Conservation (phyloP, 2,888 invertebrate species). For the Eupithecia centaureata region DNA sequence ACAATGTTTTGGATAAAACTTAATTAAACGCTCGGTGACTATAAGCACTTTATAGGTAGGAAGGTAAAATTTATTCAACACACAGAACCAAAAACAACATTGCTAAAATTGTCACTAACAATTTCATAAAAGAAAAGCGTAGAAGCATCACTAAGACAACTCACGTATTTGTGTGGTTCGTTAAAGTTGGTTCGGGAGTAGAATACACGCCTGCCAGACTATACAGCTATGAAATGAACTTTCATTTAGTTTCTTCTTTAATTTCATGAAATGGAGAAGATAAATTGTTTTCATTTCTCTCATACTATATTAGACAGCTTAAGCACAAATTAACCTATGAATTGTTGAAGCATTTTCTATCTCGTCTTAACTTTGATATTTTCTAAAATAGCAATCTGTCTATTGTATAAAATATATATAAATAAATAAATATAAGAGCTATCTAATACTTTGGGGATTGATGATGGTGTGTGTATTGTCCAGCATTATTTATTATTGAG, state of each 20-base stretch:
- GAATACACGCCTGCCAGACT: constrained; percentile 46
- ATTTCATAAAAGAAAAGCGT: constrained; percentile 42
- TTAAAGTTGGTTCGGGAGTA: constrained; percentile 59
- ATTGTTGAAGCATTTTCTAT: background rate
- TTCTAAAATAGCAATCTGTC: too few relatives aligned
- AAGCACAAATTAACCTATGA: background rate
- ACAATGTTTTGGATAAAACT: background rate
- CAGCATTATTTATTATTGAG: too few relatives aligned
- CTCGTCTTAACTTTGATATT: background rate
- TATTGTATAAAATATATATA: too few relatives aligned
- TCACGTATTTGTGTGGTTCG: constrained; percentile 62
- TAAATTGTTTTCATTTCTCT: background rate
- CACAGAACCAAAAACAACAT: constrained; percentile 11
- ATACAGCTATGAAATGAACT: constrained; percentile 6
- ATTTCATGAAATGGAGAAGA: background rate
- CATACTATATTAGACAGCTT: background rate
- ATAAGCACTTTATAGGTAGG: background rate
- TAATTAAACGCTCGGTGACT: background rate
- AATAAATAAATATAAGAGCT: too few relatives aligned
- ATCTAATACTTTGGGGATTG: too few relatives aligned
- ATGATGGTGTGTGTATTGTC: too few relatives aligned
- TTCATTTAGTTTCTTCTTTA: constrained; percentile 6
- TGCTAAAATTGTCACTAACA: constrained; percentile 30
- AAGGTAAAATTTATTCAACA: constrained; percentile 3
- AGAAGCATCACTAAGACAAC: constrained; percentile 39